Conservation (phyloP, 2,113 vertebrate species). For the Carassius gibelio region DNA sequence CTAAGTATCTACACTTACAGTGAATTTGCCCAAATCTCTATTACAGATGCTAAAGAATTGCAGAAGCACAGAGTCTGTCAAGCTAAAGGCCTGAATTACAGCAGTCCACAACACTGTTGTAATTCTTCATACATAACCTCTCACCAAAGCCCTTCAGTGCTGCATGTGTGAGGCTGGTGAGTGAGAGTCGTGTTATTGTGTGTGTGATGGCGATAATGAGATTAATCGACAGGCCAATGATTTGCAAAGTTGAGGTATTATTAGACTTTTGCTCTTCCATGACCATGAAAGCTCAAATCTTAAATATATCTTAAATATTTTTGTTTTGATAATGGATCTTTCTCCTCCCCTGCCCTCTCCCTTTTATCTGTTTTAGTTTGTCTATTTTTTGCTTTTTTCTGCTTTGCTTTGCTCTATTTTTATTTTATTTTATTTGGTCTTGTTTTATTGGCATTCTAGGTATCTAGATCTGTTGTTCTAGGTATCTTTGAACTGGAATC, state of each 20-base stretch:
- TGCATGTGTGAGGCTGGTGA: constrained; percentile 13
- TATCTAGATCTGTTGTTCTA: not conserved
- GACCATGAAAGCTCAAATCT: not conserved
- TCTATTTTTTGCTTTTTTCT: not conserved
- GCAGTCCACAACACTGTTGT: not conserved
- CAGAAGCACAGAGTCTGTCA: constrained; percentile 24
- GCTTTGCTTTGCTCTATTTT: not conserved
- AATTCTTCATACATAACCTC: constrained; percentile 37
- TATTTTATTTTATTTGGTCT: not conserved
- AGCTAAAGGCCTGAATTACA: constrained; percentile 20
- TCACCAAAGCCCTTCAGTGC: constrained; percentile 33
- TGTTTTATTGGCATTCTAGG: not conserved
- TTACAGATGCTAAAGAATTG: not conserved
- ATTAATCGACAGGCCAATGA: not conserved
- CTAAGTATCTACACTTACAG: not conserved
- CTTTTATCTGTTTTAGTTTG: not conserved
- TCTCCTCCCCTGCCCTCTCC: not conserved
- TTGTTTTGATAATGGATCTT: not conserved
- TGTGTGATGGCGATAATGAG: not conserved
- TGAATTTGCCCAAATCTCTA: not conserved
- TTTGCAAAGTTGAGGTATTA: not conserved
- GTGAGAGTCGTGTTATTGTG: not conserved
- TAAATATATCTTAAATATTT: not conserved
- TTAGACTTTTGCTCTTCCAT: constrained; percentile 14
- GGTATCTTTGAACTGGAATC: not conserved